Evolutionary conservation across 53 echinoderm and acorn worm species (phyloP), one percentile per base, ranked within the genome.

Genomic region (Holothuria scabra): DNA sequence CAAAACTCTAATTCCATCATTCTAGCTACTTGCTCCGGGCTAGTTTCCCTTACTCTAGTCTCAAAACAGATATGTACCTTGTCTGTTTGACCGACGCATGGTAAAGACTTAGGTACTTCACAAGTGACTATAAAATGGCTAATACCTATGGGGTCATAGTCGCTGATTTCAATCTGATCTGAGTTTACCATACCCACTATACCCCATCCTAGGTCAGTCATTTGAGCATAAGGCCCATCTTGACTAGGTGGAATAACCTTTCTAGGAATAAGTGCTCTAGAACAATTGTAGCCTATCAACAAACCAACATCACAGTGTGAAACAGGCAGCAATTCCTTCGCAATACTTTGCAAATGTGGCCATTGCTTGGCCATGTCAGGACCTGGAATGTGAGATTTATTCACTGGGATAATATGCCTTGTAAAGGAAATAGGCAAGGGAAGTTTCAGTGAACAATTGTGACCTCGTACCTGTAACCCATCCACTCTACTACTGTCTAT

Each of bases 171-270:
- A 20, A 74, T 28, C 48, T 35, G 35, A 35, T 35, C 35, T 35
- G 35, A 35, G 35, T 6, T 35, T 3, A 35, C 6, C 35, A 35
- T 35, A 3, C 35, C 35, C 35, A 35, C 35, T 4, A 35, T 35
- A 35, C 35, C 35, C n/a, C n/a, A n/a, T n/a, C n/a, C 35, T 35
- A 35, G 35, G 6, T 35, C 46, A 74, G 74, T 74, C 46, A 21
- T 44, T 28, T 46, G 46, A 21, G 74, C 74, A 49, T 74, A 74
- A 5, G 74, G 74, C 25, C 74, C 74, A 24, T 74, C 52, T 20
- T 23, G 22, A 74, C 10, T 12, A 29, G 63, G 29, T 5, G 21
- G 21, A 28, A 63, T 29, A 5, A 63, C 63, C 7, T 63, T 63
- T 63, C 63, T 63, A 4, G 63, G 63, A 9, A 63, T 29, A 12